Conservation (phyloP, 2,888 invertebrate genomes). For the Drosophila hamatofila region DNA sequence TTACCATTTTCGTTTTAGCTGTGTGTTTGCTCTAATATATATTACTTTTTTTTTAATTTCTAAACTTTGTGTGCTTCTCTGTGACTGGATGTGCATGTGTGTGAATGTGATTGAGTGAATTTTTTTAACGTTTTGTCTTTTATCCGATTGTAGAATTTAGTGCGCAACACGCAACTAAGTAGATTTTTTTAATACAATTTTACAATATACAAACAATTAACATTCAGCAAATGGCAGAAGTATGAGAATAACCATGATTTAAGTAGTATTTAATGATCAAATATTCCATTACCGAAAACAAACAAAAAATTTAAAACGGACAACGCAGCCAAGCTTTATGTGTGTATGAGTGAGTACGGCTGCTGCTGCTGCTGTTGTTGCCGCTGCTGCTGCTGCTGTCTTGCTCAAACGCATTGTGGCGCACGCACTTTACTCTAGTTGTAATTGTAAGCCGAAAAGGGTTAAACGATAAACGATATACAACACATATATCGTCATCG, state of each 20-base stretch:
- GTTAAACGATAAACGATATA: conserved; percentile 42
- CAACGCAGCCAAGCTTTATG: conserved; percentile 28
- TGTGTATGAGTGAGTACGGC: conserved; percentile 18
- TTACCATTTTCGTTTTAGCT: conserved; percentile 21
- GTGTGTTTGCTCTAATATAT: conserved; percentile 1
- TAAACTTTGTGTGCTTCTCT: neutral
- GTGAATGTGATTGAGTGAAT: neutral
- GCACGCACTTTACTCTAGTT: conserved; percentile 38
- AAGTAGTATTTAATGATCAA: conserved; percentile 55
- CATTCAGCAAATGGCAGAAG: conserved; percentile 29
- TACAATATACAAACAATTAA: conserved; percentile 24
- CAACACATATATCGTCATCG: conserved; percentile 28
- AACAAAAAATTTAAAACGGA: conserved; percentile 15
- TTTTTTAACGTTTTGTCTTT: conserved; percentile 26
- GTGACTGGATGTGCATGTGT: neutral
- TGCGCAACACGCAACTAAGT: conserved; percentile 15
- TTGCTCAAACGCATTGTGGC: conserved; percentile 32
- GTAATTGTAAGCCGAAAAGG: conserved; percentile 46
- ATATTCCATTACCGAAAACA: conserved; percentile 49
- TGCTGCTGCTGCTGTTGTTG: conserved; percentile 22
- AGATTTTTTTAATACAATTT: conserved; percentile 34
- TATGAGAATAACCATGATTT: conserved; percentile 46
- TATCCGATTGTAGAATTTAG: conserved; percentile 27
- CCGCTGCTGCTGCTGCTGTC: conserved; percentile 19
- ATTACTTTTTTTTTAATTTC: neutral